phyloP scores from a whole-genome alignment of 2,113 vertebrate species.

The Jacana jacana region DNA sequence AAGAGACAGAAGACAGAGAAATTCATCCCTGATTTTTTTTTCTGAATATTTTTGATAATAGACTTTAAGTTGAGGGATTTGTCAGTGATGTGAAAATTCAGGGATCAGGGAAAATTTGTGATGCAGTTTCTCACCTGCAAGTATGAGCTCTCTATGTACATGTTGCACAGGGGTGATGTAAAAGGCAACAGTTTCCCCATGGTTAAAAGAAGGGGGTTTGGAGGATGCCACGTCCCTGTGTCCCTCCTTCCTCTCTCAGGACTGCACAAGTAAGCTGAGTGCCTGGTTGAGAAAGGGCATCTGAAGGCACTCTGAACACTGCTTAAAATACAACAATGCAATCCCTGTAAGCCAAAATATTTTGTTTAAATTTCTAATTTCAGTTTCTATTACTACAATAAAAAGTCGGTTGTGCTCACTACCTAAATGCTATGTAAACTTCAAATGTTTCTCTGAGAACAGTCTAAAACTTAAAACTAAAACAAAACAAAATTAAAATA shows the following conservation, averaged over 20 bases:
- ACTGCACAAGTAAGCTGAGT: background rate
- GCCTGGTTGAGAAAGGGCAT: background rate
- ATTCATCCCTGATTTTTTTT: background rate
- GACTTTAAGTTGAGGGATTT: background rate
- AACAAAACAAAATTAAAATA: background rate
- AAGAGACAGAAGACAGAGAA: background rate
- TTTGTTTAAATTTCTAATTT: background rate
- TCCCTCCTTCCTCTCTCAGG: background rate
- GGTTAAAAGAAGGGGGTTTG: background rate
- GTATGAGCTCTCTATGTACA: background rate
- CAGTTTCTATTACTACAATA: background rate
- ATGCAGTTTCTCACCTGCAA: background rate
- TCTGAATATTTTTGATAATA: background rate
- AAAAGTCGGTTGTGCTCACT: background rate
- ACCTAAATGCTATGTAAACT: background rate
- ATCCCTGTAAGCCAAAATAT: background rate
- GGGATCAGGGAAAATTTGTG: background rate
- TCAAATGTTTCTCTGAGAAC: background rate
- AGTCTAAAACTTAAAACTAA: background rate
- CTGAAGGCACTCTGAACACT: background rate
- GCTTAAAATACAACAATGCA: background rate
- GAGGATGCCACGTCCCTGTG: background rate
- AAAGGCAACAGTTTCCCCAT: background rate
- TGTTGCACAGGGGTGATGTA: background rate
- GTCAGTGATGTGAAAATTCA: background rate